Evolutionary conservation across 2,888 invertebrate species (phyloP), one percentile per base, ranked within the genome.

Genomic region (Eulithis prunata): DNA sequence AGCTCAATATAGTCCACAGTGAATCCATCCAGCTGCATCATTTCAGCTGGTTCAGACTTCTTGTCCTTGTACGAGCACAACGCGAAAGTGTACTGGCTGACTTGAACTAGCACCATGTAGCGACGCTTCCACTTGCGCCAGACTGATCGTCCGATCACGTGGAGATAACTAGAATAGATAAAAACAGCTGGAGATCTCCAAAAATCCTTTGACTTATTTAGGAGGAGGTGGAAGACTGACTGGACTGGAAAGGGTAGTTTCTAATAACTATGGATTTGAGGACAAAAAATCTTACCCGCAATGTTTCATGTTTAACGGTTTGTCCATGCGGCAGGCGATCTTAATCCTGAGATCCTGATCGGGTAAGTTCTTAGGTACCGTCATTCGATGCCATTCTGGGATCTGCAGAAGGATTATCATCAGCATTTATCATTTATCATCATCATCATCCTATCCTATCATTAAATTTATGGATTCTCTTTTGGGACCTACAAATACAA

Each of bases 61-160:
- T 99, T 99, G 91, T 99, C 99, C 89, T 99, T 97, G 89, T 99
- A 99, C 79, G 98, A 99, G 93, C 99, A 99, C 96, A 99, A 97
- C 53, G 99, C 99, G 94, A 99, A 99, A 47, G 99, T 99, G 91
- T 99, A 99, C 94, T 99, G 99, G 70, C 99, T 99, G 53, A 99
- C 99, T 95, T 99, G 99, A 56, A 99, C 99, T 74, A 99, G 94
- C 73, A 99, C 99, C 95, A 97, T 99, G 91, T 99, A 99, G 64
- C 99, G 95, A 81, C 98, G 97, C 93, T 99, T 99, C 99, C 99
- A 99, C 87, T 99, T 99, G 84, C 99, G 98, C 99, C 99, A 99
- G 2, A 99, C 99, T 10, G 86, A 85, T 74, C 99, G 99, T 57
- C 99, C 98, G 80, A 98, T 95, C n/a, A 97, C 97, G 89, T 97